These are phyloP conservation scores for Oncorhynchus masou DNA, from an alignment of 2,113 vertebrate genomes.

Conservation along the genomic window DNA sequence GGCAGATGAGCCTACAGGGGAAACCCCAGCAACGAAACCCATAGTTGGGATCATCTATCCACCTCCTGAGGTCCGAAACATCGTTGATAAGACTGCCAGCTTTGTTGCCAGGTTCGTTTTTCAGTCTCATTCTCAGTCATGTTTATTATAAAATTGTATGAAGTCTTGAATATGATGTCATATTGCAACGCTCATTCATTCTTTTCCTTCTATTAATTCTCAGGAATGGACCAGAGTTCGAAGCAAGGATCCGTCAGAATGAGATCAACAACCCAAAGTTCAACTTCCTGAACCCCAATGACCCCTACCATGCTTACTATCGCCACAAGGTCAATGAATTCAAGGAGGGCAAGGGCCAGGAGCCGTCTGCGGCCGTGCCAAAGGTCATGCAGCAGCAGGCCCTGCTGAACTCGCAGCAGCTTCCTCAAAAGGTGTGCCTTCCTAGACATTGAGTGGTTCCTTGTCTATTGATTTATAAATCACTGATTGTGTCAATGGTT, in stretches of 20 bases:
- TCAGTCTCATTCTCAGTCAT: neutral
- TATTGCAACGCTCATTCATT: neutral
- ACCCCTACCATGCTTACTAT: conserved; percentile 99
- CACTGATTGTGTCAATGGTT: neutral
- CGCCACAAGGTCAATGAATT: conserved; percentile 99
- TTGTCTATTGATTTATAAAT: neutral
- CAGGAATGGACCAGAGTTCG: conserved; percentile 97
- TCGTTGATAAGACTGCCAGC: conserved; percentile 98
- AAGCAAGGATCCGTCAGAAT: conserved; percentile 97
- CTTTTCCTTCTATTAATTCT: conserved; percentile 8
- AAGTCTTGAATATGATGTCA: neutral
- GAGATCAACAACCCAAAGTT: conserved; percentile 99
- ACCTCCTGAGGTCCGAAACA: conserved; percentile 96
- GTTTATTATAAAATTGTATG: neutral
- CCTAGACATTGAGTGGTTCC: neutral
- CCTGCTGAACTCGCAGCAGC: conserved; percentile 79
- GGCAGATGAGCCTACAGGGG: conserved; percentile 82
- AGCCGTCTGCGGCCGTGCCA: conserved; percentile 93
- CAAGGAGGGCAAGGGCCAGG: conserved; percentile 95
- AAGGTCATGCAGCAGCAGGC: conserved; percentile 97
- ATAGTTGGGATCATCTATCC: conserved; percentile 98
- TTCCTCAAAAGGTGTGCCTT: conserved; percentile 86
- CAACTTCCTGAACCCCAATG: conserved; percentile 95
- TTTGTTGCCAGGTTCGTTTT: conserved; percentile 90
- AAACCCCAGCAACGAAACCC: conserved; percentile 89